These are phyloP conservation scores for Pithys albifrons DNA, from an alignment of 2,113 vertebrate species.

Conservation along the genomic window DNA sequence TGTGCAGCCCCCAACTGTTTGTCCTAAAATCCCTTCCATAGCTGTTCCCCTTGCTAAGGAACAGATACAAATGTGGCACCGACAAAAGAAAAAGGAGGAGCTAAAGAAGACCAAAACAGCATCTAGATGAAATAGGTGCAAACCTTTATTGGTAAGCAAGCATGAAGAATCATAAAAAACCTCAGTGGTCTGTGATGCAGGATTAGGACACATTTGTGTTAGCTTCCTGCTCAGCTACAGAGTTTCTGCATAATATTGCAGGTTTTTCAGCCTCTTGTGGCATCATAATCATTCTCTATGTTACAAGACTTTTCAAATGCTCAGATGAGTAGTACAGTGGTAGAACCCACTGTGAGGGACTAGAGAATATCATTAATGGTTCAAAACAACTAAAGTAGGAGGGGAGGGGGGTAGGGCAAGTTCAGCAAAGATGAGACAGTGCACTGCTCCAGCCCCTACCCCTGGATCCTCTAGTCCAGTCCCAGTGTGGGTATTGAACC, in stretches of 20 bases:
- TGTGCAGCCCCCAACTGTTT: neutral
- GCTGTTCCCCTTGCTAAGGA: neutral
- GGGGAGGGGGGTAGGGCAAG: neutral
- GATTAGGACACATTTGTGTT: accelerated
- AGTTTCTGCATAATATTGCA: neutral
- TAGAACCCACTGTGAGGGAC: neutral
- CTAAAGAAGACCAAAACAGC: neutral
- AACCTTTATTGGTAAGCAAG: neutral
- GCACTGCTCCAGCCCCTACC: neutral
- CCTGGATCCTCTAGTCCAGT: neutral
- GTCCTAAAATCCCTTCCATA: neutral
- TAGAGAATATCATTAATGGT: neutral
- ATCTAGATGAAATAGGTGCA: neutral
- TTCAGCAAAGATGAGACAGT: neutral
- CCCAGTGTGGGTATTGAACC: neutral
- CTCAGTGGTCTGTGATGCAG: accelerated
- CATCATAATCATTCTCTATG: neutral
- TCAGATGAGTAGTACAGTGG: neutral
- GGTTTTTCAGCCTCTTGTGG: neutral
- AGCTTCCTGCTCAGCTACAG: neutral
- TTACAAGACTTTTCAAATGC: neutral
- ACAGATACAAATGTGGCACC: accelerated
- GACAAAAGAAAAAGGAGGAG: neutral
- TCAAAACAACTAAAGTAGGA: neutral
- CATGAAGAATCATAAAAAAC: neutral